Evolutionary conservation across 2,888 invertebrate genomes (phyloP).

Genomic region (Buathra laborator): DNA sequence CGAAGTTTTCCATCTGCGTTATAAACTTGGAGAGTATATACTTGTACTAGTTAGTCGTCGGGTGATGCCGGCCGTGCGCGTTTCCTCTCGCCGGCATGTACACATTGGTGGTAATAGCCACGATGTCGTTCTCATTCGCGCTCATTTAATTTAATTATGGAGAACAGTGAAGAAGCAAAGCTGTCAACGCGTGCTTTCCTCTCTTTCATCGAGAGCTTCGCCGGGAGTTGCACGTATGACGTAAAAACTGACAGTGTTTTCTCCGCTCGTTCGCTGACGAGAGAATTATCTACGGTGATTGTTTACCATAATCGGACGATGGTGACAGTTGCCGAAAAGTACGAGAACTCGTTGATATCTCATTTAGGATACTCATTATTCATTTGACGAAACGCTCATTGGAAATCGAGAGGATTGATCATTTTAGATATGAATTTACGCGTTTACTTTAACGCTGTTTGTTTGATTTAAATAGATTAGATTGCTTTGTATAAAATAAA

Average conservation of each 20-base stretch:
- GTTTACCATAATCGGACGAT: not conserved
- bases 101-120: not conserved
- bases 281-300: conserved; percentile 17
- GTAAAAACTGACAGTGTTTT: conserved; percentile 30
- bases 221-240: conserved; percentile 8
- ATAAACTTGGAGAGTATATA: not conserved
- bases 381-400: not conserved
- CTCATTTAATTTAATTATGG: conserved; percentile 74
- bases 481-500: too few relatives aligned
- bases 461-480: too few relatives aligned
- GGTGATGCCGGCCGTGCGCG: not conserved
- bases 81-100: conserved; percentile 13
- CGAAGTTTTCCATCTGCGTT: not conserved
- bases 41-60: not conserved
- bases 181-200: too few relatives aligned
- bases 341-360: conserved; percentile 1
- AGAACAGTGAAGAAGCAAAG: conserved; percentile 54
- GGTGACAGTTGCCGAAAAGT: too few relatives aligned
- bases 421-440: too few relatives aligned
- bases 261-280: not conserved
- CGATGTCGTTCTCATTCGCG: conserved; percentile 66
- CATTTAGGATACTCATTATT: not conserved
- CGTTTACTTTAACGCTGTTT: too few relatives aligned
- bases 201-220: not conserved
- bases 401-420: not conserved